phyloP scores from a whole-genome alignment of 2,113 vertebrate genomes.

The Cynopterus brachyotis region DNA sequence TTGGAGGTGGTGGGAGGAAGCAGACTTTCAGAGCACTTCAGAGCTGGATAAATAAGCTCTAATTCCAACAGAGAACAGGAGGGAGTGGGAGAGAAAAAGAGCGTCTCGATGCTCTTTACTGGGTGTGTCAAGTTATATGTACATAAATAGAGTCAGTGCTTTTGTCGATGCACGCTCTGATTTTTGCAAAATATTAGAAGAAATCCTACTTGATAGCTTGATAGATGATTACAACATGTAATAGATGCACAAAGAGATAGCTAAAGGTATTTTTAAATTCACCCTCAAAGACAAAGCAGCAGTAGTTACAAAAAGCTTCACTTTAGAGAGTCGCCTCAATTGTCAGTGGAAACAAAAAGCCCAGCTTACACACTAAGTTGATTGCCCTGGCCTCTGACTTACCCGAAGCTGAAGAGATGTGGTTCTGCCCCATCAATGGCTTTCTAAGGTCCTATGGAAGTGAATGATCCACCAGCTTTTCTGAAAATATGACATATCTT shows the following conservation, averaged over 20 bases:
- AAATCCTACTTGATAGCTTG: not conserved
- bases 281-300: not conserved
- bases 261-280: not conserved
- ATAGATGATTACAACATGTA: not conserved
- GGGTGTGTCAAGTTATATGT: conserved; percentile 10
- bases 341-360: not conserved
- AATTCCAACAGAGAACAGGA: conserved; percentile 45
- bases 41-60: conserved; percentile 2
- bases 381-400: not conserved
- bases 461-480: not conserved
- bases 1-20: conserved; percentile 33
- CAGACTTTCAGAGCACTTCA: conserved; percentile 17
- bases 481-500: not conserved
- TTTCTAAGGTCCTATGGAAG: not conserved
- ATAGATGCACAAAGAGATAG: not conserved
- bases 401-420: not conserved
- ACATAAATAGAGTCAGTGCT: not conserved
- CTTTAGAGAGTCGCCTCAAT: not conserved
- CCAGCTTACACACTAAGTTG: not conserved
- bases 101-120: not conserved
- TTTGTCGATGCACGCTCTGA: not conserved
- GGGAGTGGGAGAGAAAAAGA: conserved; percentile 14
- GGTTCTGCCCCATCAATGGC: not conserved
- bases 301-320: not conserved
- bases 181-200: conserved; percentile 39